phyloP scores from a whole-genome alignment of 2,113 vertebrate species.

The Hirundichthys speculiger region DNA sequence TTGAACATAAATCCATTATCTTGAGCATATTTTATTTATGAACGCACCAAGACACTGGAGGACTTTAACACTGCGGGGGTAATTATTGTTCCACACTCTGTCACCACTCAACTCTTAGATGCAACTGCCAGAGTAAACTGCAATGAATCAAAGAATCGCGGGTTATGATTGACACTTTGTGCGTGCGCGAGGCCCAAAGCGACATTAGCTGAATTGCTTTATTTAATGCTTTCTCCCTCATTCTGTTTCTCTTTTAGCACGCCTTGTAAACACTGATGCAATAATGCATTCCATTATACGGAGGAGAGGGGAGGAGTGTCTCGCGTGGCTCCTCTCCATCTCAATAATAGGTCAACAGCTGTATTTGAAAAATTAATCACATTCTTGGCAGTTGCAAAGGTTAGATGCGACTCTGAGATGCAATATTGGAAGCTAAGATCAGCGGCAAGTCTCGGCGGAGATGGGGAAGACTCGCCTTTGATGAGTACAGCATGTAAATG shows the following conservation, averaged over 20 bases:
- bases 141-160: slow-evolving; percentile 71
- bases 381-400: slow-evolving; percentile 84
- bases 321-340: slow-evolving; percentile 75
- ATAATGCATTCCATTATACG: slow-evolving; percentile 81
- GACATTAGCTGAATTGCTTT: slow-evolving; percentile 77
- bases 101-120: slow-evolving; percentile 71
- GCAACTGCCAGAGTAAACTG: slow-evolving; percentile 67
- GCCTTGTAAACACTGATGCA: slow-evolving; percentile 86
- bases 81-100: slow-evolving; percentile 81
- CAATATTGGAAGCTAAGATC: slow-evolving; percentile 78
- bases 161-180: slow-evolving; percentile 77
- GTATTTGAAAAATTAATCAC: slow-evolving; percentile 87
- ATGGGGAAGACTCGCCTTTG: slow-evolving; percentile 80
- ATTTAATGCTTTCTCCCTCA: slow-evolving; percentile 76
- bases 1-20: slow-evolving; percentile 84
- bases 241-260: slow-evolving; percentile 80
- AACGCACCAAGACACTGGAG: slow-evolving; percentile 77
- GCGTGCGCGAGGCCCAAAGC: slow-evolving; percentile 66
- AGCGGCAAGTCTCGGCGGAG: slow-evolving; percentile 75
- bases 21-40: slow-evolving; percentile 83
- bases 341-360: slow-evolving; percentile 88
- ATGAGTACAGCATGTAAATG: slow-evolving; percentile 86
- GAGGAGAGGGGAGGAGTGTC: slow-evolving; percentile 68
- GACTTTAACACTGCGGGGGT: slow-evolving; percentile 72
- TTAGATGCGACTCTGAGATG: slow-evolving; percentile 77